These are phyloP conservation scores for Eudyptes chrysolophus DNA, from an alignment of 2,113 vertebrate species.

Conservation along the genomic window DNA sequence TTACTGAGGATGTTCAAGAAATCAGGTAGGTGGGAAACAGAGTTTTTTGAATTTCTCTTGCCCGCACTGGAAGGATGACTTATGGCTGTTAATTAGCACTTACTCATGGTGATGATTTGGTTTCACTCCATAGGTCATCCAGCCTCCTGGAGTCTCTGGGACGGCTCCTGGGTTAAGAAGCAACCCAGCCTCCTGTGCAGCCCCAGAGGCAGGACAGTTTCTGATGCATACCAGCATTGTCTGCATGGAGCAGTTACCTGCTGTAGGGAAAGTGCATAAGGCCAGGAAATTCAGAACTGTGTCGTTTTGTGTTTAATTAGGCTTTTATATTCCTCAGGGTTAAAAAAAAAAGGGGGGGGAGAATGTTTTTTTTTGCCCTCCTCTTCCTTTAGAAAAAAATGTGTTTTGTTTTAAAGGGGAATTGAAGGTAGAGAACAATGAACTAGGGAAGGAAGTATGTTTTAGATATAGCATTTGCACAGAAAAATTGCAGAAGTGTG, in stretches of 20 bases:
- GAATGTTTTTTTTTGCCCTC: accelerated
- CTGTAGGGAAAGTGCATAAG: background rate
- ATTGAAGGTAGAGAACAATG: background rate
- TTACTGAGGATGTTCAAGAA: background rate
- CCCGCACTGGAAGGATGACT: background rate
- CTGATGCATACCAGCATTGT: too few species aligned
- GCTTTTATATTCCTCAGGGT: background rate
- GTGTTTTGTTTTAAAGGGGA: background rate
- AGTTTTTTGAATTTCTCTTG: background rate
- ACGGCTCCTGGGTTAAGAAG: background rate
- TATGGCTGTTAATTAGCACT: background rate
- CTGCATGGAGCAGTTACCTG: background rate
- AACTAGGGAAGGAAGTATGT: background rate
- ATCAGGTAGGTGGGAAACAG: background rate
- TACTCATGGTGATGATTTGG: background rate
- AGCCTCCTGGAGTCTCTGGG: background rate
- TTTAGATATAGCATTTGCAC: background rate
- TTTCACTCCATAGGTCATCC: background rate
- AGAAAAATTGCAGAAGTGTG: background rate
- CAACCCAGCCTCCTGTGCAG: background rate
- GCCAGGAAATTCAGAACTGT: background rate
- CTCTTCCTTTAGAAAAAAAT: background rate
- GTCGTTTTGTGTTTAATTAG: background rate
- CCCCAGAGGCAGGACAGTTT: background rate
- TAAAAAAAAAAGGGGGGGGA: background rate